These are phyloP conservation scores for Labeo catla DNA, from an alignment of 2,113 vertebrate genomes.

Conservation along the genomic window DNA sequence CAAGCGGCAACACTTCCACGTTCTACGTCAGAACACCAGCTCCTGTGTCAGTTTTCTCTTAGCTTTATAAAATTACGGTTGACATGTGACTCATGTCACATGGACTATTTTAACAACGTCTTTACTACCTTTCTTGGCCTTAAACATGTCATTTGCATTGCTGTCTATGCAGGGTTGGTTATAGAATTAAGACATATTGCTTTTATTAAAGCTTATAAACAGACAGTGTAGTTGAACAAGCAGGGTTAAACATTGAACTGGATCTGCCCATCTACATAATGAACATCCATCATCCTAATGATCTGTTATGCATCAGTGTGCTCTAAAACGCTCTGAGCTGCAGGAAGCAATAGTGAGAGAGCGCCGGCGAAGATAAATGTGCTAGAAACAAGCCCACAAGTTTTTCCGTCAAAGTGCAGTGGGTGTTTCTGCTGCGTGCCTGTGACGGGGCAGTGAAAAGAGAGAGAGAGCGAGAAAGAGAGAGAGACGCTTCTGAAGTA, in stretches of 20 bases:
- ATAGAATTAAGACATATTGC: neutral
- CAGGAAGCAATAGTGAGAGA: constrained; percentile 42
- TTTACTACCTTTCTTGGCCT: no score
- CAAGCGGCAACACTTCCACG: no score
- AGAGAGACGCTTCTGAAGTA: constrained; percentile 25
- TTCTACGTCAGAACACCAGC: no score
- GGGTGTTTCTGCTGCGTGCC: constrained; percentile 48
- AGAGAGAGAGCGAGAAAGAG: constrained; percentile 13
- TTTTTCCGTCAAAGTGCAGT: constrained; percentile 43
- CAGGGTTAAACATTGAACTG: constrained; percentile 49
- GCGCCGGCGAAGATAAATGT: neutral
- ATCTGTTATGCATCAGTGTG: neutral
- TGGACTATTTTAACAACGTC: no score
- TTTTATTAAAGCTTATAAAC: constrained; percentile 37
- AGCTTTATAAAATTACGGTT: no score
- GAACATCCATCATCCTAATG: constrained; percentile 41
- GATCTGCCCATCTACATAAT: constrained; percentile 45
- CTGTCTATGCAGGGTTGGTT: neutral
- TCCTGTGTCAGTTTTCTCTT: no score
- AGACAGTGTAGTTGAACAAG: constrained; percentile 24
- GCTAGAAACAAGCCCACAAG: constrained; percentile 39
- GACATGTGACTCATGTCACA: no score
- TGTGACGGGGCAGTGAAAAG: neutral
- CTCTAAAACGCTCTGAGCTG: constrained; percentile 10
- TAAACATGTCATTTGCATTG: no score